phyloP scores from a whole-genome alignment of 2,888 invertebrate genomes.

The Therioaphis trifolii region DNA sequence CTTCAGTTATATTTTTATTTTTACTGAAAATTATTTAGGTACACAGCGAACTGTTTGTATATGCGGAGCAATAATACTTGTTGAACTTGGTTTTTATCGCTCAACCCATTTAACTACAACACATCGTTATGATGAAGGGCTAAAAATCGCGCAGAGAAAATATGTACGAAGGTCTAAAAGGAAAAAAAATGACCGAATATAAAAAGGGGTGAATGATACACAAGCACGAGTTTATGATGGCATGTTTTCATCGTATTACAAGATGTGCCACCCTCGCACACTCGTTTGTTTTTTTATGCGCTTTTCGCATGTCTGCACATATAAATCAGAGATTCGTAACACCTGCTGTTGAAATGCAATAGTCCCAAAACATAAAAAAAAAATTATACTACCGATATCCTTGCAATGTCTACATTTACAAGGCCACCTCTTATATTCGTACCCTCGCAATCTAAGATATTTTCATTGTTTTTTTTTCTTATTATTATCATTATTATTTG shows the following conservation, averaged over 20 bases:
- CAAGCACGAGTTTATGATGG: constrained; percentile 61
- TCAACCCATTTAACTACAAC: constrained; percentile 52
- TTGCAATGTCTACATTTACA: constrained; percentile 61
- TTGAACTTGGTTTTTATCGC: constrained; percentile 51
- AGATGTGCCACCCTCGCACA: constrained; percentile 61
- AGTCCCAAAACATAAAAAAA: constrained; percentile 40
- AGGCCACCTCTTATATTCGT: constrained; percentile 25
- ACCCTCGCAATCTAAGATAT: constrained; percentile 25
- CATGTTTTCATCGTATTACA: constrained; percentile 62
- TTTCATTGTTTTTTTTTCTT: constrained; percentile 53
- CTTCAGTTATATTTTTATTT: no score
- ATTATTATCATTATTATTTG: background rate
- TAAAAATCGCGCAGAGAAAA: constrained; percentile 48
- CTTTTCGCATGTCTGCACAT: constrained; percentile 62
- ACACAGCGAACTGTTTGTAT: background rate
- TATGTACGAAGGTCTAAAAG: constrained; percentile 37
- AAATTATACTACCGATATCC: constrained; percentile 60
- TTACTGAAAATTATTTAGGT: background rate
- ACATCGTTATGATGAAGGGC: constrained; percentile 54
- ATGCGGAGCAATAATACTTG: constrained; percentile 39
- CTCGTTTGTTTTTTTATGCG: constrained; percentile 62
- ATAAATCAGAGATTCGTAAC: constrained; percentile 63
- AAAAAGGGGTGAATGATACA: constrained; percentile 63
- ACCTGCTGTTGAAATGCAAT: constrained; percentile 62
- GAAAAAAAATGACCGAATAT: constrained; percentile 60